Evolutionary conservation across 2,113 vertebrate genomes (phyloP), one percentile per base, ranked within the genome.

Genomic region (Syngnathoides biaculeatus): DNA sequence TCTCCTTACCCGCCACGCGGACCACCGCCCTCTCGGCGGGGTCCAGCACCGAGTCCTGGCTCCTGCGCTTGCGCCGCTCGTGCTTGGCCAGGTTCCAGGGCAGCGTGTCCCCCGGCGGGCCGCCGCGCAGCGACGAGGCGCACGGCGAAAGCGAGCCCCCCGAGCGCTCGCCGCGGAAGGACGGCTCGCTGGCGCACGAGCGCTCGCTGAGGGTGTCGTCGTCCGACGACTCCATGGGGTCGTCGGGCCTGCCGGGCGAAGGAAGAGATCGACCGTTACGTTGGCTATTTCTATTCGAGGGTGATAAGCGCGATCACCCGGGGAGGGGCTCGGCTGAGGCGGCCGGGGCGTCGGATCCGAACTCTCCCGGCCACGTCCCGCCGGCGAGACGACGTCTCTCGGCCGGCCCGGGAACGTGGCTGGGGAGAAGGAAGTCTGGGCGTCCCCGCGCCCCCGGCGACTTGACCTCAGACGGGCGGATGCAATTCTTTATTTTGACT

Each of bases 51-150:
- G 95, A 98, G 77, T 96, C 95, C 89, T 99, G 96, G 78, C 95
- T 97, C 87, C 97, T 96, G 86, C 97, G 81, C 86, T 98, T 99
- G 88, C 94, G 94, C 85, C 98, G 91, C 89, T 98, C 95, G 0
- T 99, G 97, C 55, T 95, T 93, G 65, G 97, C 94, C 81, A 98
- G 90, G 83, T 98, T 99, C 97, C 97, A 99, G 26, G 97, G 97
- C 77, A 99, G 66, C 13, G 97, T 99, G 89, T 98, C 97, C 56
- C 97, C 97, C 0, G 94, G 89, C 0, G 94, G 94, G 8, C 94
- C 96, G 15, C 90, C 92, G 27, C 89, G 92, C 43, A 83, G 93
- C 72, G 94, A 90, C 69, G 94, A 90, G 0, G 93, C 91, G 35
- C 96, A 96, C 0, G 97, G 97, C 40, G 96, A 98, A 73, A 98